Percentiles rank a stretch among this genome's conserved stretches.
Evolutionary conservation across 2,888 invertebrate genomes (phyloP).

Genomic region (Eilema depressum): DNA sequence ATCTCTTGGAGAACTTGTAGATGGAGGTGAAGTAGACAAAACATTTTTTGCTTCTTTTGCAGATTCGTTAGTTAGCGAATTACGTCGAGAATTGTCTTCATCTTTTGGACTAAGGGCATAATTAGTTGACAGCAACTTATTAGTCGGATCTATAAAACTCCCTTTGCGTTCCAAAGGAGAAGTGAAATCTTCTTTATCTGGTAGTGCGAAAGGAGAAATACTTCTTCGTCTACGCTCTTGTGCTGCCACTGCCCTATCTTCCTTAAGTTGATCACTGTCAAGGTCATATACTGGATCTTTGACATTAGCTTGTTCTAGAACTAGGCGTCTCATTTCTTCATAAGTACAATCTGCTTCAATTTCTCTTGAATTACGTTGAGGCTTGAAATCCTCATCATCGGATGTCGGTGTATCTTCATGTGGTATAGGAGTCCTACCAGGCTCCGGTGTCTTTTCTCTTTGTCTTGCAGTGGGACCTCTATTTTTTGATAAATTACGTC

Average conservation of each 20-base stretch:
- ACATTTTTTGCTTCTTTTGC: conserved; percentile 61
- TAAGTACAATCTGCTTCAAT: conserved; percentile 83
- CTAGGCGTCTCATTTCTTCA: conserved; percentile 81
- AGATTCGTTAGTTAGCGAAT: conserved; percentile 71
- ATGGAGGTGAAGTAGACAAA: conserved; percentile 68
- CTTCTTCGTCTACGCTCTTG: conserved; percentile 81
- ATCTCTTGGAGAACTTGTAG: conserved; percentile 71
- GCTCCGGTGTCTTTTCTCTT: conserved; percentile 84
- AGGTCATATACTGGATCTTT: conserved; percentile 83
- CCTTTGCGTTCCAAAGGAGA: conserved; percentile 75
- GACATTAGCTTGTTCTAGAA: conserved; percentile 72
- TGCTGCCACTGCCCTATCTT: conserved; percentile 77
- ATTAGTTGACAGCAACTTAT: conserved; percentile 80
- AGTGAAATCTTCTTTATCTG: conserved; percentile 73
- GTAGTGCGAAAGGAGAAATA: conserved; percentile 84
- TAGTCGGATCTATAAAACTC: conserved; percentile 82
- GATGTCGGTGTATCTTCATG: conserved; percentile 89
- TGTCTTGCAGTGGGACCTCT: conserved; percentile 81
- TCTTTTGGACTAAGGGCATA: conserved; percentile 79
- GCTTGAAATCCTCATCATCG: conserved; percentile 79
- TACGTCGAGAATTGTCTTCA: conserved; percentile 68
- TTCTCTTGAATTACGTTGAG: conserved; percentile 73
- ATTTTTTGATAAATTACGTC: conserved; percentile 88
- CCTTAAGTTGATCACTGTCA: conserved; percentile 79
- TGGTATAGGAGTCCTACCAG: conserved; percentile 78